Percentiles rank a stretch among this genome's conserved stretches.
These are phyloP conservation scores for Ceriagrion tenellum DNA, from an alignment of 2,888 invertebrate genomes.

Conservation along the genomic window DNA sequence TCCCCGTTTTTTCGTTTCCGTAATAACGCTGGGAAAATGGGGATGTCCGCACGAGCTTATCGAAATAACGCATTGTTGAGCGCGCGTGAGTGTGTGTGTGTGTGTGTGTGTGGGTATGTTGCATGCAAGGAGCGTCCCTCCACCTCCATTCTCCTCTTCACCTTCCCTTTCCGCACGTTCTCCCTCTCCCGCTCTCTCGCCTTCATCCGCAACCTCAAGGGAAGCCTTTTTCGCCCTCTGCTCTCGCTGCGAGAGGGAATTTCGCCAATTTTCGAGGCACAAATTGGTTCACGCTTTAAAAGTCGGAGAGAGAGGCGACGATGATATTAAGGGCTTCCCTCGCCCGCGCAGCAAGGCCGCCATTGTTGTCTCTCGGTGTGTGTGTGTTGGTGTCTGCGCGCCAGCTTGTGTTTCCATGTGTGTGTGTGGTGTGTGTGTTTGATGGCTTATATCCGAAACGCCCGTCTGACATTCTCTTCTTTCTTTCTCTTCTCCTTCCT, in stretches of 20 bases:
- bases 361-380: background rate
- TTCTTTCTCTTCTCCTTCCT: conserved; percentile 11
- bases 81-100: background rate
- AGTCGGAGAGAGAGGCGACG: background rate
- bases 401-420: background rate
- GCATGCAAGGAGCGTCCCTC: background rate
- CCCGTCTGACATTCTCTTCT: background rate
- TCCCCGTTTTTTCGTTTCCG: conserved; percentile 55
- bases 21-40: conserved; percentile 64
- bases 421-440: background rate
- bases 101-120: background rate
- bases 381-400: background rate
- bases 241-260: background rate
- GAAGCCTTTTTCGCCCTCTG: conserved; percentile 22
- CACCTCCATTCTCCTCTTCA: background rate
- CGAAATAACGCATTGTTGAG: conserved; percentile 62
- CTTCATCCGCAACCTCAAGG: background rate
- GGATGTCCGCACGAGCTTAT: conserved; percentile 34
- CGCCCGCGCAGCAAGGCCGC: background rate
- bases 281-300: conserved; percentile 57
- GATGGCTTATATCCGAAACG: background rate
- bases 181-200: background rate
- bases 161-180: background rate
- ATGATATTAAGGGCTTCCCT: background rate
- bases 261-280: conserved; percentile 54